phyloP scores from a whole-genome alignment of 2,113 vertebrate genomes.

The Nerophis ophidion region DNA sequence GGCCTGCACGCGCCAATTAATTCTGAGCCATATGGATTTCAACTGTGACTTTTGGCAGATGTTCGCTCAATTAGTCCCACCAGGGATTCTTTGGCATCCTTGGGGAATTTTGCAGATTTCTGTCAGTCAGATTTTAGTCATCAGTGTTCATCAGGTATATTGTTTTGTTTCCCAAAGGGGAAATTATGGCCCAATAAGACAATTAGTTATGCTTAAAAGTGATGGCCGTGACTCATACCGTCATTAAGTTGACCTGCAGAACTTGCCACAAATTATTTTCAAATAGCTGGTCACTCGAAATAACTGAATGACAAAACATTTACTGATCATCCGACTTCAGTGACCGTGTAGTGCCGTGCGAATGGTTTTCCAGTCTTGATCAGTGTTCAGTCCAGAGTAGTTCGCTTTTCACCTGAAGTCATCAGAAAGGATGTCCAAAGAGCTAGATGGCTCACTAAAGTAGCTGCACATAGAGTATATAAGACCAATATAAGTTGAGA shows the following conservation, averaged over 20 bases:
- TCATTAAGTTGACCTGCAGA: conserved; percentile 12
- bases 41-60: conserved; percentile 70
- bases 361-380: too few species aligned
- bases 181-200: conserved; percentile 33
- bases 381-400: too few species aligned
- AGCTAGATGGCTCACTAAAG: too few species aligned
- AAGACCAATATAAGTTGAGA: too few species aligned
- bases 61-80: conserved; percentile 47
- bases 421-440: too few species aligned
- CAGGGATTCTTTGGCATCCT: conserved; percentile 42
- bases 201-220: conserved; percentile 39
- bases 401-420: too few species aligned
- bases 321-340: too few species aligned
- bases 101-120: conserved; percentile 43
- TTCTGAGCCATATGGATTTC: conserved; percentile 61
- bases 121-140: conserved; percentile 55
- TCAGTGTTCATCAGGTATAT: conserved; percentile 46
- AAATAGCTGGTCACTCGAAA: background rate
- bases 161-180: conserved; percentile 34
- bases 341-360: too few species aligned
- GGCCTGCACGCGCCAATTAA: conserved; percentile 69
- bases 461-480: too few species aligned
- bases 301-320: too few species aligned
- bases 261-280: background rate
- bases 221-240: conserved; percentile 9